phyloP scores from a whole-genome alignment of 2,113 vertebrate species.

The Gymnarchus niloticus region DNA sequence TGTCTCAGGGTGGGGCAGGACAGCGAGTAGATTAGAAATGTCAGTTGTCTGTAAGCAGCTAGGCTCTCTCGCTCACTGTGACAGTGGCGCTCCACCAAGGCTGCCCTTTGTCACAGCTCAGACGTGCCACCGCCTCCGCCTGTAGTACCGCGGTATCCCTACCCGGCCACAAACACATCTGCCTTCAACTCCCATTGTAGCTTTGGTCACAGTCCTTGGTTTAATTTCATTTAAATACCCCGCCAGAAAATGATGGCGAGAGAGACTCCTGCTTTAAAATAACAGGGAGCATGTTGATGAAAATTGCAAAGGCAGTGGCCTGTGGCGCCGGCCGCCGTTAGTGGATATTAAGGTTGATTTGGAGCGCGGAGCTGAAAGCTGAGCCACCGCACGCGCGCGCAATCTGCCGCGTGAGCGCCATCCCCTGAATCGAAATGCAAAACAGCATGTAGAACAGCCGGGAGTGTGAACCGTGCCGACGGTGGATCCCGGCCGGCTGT shows the following conservation, averaged over 20 bases:
- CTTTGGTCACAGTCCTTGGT: constrained; percentile 29
- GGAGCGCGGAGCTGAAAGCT: constrained; percentile 21
- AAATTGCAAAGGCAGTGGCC: constrained; percentile 68
- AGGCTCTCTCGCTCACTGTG: not conserved
- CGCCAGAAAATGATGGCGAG: constrained; percentile 41
- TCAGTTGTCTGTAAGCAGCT: constrained; percentile 9
- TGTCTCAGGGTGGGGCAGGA: not conserved
- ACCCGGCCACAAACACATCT: not conserved
- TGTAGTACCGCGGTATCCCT: not conserved
- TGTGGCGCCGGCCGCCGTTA: constrained; percentile 54
- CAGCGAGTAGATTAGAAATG: constrained; percentile 6
- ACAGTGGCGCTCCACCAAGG: not conserved
- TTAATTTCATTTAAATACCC: constrained; percentile 34
- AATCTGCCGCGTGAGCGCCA: not conserved
- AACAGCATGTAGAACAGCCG: constrained; percentile 22
- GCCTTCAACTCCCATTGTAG: constrained; percentile 24
- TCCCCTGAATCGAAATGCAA: constrained; percentile 30
- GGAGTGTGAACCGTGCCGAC: not conserved
- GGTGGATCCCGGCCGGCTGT: not conserved
- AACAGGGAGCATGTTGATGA: constrained; percentile 55
- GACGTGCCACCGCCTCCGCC: not conserved
- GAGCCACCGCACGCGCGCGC: not conserved
- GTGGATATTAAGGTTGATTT: constrained; percentile 33
- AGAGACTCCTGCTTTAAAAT: constrained; percentile 48
- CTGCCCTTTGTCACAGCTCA: constrained; percentile 15